Conservation (phyloP, 2,888 invertebrate species). For the Andrena marginata region DNA sequence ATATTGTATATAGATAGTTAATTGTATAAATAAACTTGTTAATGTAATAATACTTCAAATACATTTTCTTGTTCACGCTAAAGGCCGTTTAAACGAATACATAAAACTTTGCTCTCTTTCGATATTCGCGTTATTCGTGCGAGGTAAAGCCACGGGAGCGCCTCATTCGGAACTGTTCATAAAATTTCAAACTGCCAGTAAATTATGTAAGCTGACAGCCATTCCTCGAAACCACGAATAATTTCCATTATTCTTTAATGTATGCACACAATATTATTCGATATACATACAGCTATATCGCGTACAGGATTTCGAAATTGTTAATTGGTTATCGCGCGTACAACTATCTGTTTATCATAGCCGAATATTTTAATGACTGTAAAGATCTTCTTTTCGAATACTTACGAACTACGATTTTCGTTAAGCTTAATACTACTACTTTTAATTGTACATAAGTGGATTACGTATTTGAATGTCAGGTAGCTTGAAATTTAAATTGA, state of each 20-base stretch:
- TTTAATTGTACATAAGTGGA: slow-evolving; percentile 14
- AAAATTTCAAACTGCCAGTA: slow-evolving; percentile 52
- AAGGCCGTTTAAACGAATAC: slow-evolving; percentile 43
- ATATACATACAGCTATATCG: too few relatives aligned
- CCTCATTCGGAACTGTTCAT: slow-evolving; percentile 31
- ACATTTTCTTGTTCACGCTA: slow-evolving; percentile 59
- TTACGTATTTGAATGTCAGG: slow-evolving; percentile 8
- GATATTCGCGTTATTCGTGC: slow-evolving; percentile 29
- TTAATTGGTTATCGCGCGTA: neutral
- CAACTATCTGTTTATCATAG: neutral
- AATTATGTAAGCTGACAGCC: slow-evolving; percentile 34
- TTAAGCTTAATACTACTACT: slow-evolving; percentile 5
- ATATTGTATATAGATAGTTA: slow-evolving; percentile 75
- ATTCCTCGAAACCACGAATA: slow-evolving; percentile 5
- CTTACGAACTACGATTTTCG: neutral
- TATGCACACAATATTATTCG: neutral
- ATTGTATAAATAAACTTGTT: slow-evolving; percentile 75
- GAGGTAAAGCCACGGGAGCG: slow-evolving; percentile 21
- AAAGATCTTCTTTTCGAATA: slow-evolving; percentile 5
- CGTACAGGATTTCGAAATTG: slow-evolving; percentile 2
- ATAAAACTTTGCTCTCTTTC: slow-evolving; percentile 51
- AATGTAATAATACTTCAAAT: slow-evolving; percentile 64
- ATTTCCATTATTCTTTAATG: slow-evolving; percentile 19
- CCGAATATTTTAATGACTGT: neutral
- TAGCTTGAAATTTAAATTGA: slow-evolving; percentile 27